These are phyloP conservation scores for Cyanocitta stelleri DNA, from an alignment of 2,113 vertebrate species.

Conservation along the genomic window DNA sequence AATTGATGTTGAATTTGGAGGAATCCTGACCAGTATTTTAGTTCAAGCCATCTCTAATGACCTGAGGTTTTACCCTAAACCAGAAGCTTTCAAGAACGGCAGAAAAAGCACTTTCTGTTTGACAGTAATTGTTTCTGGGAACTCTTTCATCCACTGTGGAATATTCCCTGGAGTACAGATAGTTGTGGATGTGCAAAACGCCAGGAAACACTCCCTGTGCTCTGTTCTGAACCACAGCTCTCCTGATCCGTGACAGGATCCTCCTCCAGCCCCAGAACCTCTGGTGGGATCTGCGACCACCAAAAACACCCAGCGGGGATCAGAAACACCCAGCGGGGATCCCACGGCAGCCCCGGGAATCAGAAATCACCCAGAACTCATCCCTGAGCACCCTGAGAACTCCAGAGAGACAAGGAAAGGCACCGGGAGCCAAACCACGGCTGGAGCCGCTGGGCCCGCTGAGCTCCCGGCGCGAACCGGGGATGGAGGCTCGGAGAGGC, in stretches of 20 bases:
- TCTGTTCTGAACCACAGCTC: not conserved
- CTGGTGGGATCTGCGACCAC: not conserved
- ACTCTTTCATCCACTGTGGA: not conserved
- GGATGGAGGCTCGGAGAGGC: not conserved
- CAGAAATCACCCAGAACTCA: not conserved
- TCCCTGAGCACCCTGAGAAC: not conserved
- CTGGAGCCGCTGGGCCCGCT: not conserved
- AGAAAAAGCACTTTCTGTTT: not conserved
- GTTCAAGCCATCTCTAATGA: not conserved
- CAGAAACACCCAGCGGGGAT: not conserved
- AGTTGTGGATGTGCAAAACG: not conserved
- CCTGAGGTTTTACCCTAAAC: not conserved
- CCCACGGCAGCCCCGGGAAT: fast-evolving
- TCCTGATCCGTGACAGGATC: not conserved
- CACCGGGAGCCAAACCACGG: not conserved
- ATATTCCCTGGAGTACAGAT: not conserved
- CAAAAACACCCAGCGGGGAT: not conserved
- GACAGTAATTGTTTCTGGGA: not conserved
- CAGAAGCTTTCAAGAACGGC: not conserved
- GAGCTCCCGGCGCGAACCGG: not conserved
- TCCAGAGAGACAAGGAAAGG: not conserved
- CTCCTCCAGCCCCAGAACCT: not conserved
- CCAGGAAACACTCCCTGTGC: not conserved
- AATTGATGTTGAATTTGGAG: not conserved
- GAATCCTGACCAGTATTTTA: not conserved